Evolutionary conservation across 1,140 invertebrate species (phyloP).

Genomic region (Arctopsyche grandis): DNA sequence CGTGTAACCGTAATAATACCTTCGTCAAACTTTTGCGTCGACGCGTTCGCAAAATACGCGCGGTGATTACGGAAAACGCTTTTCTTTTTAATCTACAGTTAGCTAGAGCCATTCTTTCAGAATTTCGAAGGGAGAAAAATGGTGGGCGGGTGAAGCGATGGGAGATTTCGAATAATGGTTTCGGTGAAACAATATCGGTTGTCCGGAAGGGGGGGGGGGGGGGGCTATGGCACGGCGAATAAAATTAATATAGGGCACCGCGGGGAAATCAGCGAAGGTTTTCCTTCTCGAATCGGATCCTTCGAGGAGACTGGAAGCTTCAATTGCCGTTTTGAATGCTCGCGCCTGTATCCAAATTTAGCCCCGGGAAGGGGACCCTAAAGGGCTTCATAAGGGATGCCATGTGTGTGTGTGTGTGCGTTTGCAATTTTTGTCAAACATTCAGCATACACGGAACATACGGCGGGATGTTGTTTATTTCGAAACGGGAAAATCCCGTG

Average conservation of each 20-base stretch:
- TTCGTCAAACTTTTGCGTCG: no score
- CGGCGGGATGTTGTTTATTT: neutral
- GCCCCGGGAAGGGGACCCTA: neutral
- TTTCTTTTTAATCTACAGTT: no score
- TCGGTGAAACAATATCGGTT: constrained; percentile 33
- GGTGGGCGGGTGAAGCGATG: neutral
- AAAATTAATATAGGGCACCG: constrained; percentile 49
- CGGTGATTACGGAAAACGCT: no score
- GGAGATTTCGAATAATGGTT: neutral
- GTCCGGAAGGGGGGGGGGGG: neutral
- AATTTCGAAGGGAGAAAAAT: neutral
- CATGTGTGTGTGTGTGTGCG: neutral
- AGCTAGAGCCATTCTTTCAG: no score
- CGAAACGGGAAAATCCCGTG: neutral
- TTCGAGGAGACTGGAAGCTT: neutral
- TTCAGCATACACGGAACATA: neutral
- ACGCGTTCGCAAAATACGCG: no score
- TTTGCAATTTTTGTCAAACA: neutral
- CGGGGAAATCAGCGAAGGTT: constrained; percentile 46
- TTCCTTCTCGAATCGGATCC: neutral
- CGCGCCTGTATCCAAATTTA: constrained; percentile 9
- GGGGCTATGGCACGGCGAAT: no score
- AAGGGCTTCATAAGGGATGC: neutral
- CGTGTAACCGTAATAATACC: no score
- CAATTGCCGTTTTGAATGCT: constrained; percentile 16